These are phyloP conservation scores for Hylaeus anthracinus DNA, from an alignment of 1,140 invertebrate genomes.

Conservation along the genomic window DNA sequence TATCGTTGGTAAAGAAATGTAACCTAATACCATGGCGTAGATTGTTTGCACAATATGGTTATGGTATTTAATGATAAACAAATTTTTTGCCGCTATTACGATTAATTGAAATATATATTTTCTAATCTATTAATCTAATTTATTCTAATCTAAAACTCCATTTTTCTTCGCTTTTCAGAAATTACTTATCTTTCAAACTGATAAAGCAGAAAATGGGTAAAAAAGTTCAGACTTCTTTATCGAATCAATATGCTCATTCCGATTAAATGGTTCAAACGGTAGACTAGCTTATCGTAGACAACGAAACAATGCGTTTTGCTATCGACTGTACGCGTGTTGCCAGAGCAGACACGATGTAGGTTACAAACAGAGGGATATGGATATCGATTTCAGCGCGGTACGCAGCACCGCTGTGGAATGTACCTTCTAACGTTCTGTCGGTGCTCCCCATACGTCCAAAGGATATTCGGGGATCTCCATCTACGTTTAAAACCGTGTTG, in stretches of 20 bases:
- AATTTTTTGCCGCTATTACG: too few relatives aligned
- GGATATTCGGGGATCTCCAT: background rate
- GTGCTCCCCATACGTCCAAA: background rate
- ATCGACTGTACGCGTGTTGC: conserved; percentile 66
- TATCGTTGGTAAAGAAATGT: too few relatives aligned
- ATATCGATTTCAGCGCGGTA: conserved; percentile 79
- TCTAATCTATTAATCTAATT: too few relatives aligned
- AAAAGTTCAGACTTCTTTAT: too few relatives aligned
- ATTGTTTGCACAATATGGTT: too few relatives aligned
- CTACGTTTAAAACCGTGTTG: conserved; percentile 8
- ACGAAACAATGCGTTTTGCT: conserved; percentile 53
- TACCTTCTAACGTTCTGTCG: conserved; percentile 62
- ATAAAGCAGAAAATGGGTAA: too few relatives aligned
- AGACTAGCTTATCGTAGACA: background rate
- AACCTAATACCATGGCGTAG: too few relatives aligned
- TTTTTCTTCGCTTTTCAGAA: too few relatives aligned
- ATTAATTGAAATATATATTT: too few relatives aligned
- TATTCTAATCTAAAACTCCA: too few relatives aligned
- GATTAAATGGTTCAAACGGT: background rate
- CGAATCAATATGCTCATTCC: background rate
- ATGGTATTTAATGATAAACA: too few relatives aligned
- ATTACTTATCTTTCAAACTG: too few relatives aligned
- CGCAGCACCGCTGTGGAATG: conserved; percentile 78
- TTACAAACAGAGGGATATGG: conserved; percentile 76
- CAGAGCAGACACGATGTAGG: conserved; percentile 72